phyloP scores from a whole-genome alignment of 2,113 vertebrate genomes.

The Sceloporus tristichus region DNA sequence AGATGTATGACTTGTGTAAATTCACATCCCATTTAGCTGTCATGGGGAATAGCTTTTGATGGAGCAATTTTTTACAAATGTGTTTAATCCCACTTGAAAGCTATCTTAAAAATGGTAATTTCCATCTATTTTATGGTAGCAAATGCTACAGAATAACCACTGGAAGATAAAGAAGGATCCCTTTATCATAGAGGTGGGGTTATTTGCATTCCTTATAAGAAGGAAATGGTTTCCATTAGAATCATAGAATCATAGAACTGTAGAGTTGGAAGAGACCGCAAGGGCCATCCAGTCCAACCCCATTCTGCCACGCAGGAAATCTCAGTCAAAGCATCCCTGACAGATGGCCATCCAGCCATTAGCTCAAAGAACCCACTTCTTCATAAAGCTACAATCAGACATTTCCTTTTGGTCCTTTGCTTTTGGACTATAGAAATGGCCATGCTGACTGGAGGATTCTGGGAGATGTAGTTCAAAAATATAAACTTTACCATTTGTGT shows the following conservation, averaged over 20 bases:
- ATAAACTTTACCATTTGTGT: background rate
- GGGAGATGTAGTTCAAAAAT: background rate
- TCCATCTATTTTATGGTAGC: background rate
- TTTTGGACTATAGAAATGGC: background rate
- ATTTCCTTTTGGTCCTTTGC: background rate
- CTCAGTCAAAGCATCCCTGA: too few relatives aligned
- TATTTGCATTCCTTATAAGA: background rate
- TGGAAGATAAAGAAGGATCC: background rate
- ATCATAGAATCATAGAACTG: too few relatives aligned
- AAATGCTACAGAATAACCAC: background rate
- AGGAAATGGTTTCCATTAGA: background rate
- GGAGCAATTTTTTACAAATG: background rate
- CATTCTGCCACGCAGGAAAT: too few relatives aligned
- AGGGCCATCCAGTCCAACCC: too few relatives aligned
- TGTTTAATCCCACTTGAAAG: background rate
- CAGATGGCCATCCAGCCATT: too few relatives aligned
- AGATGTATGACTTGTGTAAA: background rate
- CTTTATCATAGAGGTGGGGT: background rate
- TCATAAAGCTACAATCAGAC: background rate
- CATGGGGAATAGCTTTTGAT: background rate
- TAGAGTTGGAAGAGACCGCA: too few relatives aligned
- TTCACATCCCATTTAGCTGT: background rate
- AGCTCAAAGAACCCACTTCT: background rate
- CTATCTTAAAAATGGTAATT: background rate
- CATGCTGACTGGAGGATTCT: background rate